These are phyloP conservation scores for Coilia nasus DNA, from an alignment of 2,797 vertebrate genomes.

Conservation along the genomic window DNA sequence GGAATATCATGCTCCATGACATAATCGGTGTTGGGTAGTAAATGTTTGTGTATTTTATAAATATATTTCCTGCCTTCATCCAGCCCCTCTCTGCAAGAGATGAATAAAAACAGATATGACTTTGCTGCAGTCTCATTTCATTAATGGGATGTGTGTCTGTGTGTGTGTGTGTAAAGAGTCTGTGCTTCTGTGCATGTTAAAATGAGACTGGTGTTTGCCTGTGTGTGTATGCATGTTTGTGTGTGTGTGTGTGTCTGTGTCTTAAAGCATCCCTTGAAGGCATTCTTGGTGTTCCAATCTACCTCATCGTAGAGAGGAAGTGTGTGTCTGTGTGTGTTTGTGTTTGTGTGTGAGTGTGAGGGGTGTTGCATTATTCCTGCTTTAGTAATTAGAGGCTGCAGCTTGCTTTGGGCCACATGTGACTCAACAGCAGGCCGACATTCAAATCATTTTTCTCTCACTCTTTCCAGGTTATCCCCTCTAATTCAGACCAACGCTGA, in stretches of 20 bases:
- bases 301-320: neutral
- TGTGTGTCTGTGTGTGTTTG: constrained; percentile 7
- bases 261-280: neutral
- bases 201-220: neutral
- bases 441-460: neutral
- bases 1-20: neutral
- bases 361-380: neutral
- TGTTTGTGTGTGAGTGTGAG: neutral
- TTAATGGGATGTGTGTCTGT: neutral
- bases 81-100: too few species aligned
- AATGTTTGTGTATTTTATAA: neutral
- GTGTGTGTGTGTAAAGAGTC: neutral
- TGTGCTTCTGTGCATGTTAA: neutral
- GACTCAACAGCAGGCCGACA: constrained; percentile 2
- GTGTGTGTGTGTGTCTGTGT: neutral
- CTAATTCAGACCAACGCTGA: neutral
- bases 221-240: neutral
- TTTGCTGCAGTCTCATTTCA: neutral
- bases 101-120: neutral
- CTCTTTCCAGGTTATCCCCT: neutral
- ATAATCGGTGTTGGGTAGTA: neutral
- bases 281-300: neutral
- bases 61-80: neutral
- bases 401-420: neutral
- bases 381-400: neutral